Conservation (phyloP, 2,113 vertebrate species). For the Odocoileus hemionus region DNA sequence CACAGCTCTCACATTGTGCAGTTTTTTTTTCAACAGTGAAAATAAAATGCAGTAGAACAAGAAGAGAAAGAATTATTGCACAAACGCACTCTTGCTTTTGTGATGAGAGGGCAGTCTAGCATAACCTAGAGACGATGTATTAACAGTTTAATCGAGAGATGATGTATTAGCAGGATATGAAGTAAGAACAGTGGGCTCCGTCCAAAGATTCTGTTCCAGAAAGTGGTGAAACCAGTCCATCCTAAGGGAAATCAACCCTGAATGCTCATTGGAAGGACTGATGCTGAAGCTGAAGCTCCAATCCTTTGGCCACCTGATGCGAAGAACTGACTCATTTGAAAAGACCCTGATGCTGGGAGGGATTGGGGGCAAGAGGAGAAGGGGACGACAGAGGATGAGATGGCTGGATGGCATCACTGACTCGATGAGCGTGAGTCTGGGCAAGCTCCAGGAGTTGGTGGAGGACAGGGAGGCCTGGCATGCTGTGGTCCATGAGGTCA, state of each 20-base stretch:
- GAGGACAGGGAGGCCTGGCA: background rate
- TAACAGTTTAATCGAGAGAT: background rate
- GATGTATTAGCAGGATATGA: background rate
- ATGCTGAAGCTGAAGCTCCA: background rate
- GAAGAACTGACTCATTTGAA: accelerated
- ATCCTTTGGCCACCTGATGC: accelerated
- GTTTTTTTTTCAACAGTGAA: background rate
- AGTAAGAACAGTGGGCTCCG: accelerated
- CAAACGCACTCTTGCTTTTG: accelerated
- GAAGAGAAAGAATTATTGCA: no score
- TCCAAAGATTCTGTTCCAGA: background rate
- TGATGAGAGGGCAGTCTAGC: accelerated
- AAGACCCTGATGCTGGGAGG: background rate
- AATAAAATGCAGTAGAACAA: background rate
- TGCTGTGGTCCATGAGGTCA: background rate
- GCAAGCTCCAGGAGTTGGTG: background rate
- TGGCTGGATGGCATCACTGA: background rate
- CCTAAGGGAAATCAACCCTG: background rate
- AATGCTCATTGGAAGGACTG: background rate
- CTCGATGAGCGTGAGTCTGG: background rate
- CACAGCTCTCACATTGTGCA: background rate
- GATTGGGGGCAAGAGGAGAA: accelerated
- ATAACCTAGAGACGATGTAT: accelerated
- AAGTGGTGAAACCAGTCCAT: background rate
- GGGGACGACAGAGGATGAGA: background rate